Base-by-base conservation (phyloP, 2,888 invertebrate species). In the Erebia epiphron region DNA sequence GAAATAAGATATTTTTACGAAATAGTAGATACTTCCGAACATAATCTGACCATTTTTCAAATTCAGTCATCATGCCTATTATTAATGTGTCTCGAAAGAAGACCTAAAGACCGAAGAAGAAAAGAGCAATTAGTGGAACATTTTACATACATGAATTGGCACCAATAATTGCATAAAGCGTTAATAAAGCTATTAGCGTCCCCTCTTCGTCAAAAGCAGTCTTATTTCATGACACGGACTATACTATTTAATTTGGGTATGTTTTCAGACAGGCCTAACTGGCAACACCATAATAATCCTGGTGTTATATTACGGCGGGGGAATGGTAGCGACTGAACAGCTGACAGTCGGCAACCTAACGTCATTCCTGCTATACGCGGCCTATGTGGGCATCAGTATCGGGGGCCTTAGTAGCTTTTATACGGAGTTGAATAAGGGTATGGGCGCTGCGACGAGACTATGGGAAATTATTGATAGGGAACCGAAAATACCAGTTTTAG, bases 341-440 rank as follows among this genome's bases (percentile, higher is more conserved):
- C 89, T 98, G 71, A 95, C 96, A 0, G 96, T 98, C 14, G 99
- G 99, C 7, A 96, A 97, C 75, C 94, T 99, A 18, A 98, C 99
- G 0, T 97, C 99, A 0, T 99, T 99, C 88, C 94, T 99, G 13
- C 88, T 99, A 14, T 99, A 99, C 83, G 98, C 99, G 0, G 98
- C 97, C 0, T 99, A 98, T 81, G 97, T 98, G 16, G 98, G 98
- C 13, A 95, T 98, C 46, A 98, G 98, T 54, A 95, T 99, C 54
- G 96, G 97, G 62, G 98, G 98, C 13, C 85, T 99, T n/a, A 97
- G 97, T 62, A 97, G 96, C 77, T 99, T 99, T 87, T 99, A 99
- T 85, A 96, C 98, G 0, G 99, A 99, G 83, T 86, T 99, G 75
- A 99, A 98, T 91, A 97, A 97, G 83, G 98, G 98, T 0, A 89